Percentiles rank a stretch among this genome's conserved stretches.
phyloP scores from a whole-genome alignment of 2,888 invertebrate species.

The Dicyrtoma fusca region DNA sequence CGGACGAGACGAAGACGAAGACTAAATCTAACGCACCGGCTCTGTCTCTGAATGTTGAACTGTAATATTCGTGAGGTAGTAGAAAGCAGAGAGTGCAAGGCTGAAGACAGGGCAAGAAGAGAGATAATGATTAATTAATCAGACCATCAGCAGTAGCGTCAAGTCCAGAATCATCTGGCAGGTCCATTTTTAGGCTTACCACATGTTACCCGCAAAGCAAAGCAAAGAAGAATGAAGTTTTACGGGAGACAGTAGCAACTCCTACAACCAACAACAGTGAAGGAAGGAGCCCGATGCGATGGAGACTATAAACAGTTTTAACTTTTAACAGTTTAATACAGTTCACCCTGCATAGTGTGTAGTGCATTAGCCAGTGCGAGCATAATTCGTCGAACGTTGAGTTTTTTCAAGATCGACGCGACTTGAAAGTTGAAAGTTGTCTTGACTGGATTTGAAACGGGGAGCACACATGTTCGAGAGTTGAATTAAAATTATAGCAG shows the following conservation, averaged over 20 bases:
- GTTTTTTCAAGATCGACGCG: too few species aligned
- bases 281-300: not conserved
- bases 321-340: not conserved
- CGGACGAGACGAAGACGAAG: too few species aligned
- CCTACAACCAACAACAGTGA: not conserved
- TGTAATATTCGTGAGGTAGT: too few species aligned
- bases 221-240: not conserved
- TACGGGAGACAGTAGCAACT: too few species aligned
- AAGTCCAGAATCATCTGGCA: slow-evolving; percentile 29
- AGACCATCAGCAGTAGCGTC: slow-evolving; percentile 26
- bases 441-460: too few species aligned
- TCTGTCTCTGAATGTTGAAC: too few species aligned
- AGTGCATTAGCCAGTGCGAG: too few species aligned
- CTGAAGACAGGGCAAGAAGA: slow-evolving; percentile 14
- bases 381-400: too few species aligned
- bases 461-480: too few species aligned
- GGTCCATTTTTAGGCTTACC: slow-evolving; percentile 29
- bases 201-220: slow-evolving; percentile 28
- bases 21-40: too few species aligned
- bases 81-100: not conserved
- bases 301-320: not conserved
- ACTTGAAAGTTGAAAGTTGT: too few species aligned
- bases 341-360: not conserved
- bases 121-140: slow-evolving; percentile 37
- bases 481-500: too few species aligned